Evolutionary conservation across 2,888 invertebrate species (phyloP).

Genomic region (Perdita meconis): DNA sequence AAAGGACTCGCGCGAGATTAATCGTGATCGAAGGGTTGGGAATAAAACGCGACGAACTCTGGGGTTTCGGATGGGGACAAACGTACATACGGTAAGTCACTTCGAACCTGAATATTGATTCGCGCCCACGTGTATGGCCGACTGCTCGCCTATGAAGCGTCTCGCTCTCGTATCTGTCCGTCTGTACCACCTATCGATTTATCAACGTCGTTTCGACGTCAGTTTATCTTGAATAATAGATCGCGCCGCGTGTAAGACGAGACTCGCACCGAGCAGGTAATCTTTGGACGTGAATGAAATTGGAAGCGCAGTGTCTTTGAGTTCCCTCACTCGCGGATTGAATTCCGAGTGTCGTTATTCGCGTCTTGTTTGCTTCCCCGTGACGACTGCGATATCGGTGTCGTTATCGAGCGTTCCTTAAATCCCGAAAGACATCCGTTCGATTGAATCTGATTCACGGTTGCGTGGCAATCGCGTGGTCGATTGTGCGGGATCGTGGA

Average conservation of each 20-base stretch:
- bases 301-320: not conserved
- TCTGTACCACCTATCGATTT: slow-evolving; percentile 24
- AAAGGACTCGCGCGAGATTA: not conserved
- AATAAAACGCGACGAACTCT: slow-evolving; percentile 17
- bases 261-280: not conserved
- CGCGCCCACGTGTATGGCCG: not conserved
- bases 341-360: not conserved
- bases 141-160: slow-evolving; percentile 39
- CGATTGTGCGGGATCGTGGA: not conserved
- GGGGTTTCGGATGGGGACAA: too few species aligned
- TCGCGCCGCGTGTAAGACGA: not conserved
- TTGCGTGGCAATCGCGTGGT: not conserved
- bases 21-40: slow-evolving; percentile 27
- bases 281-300: too few species aligned
- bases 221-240: too few species aligned
- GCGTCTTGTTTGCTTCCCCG: not conserved
- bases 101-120: slow-evolving; percentile 58
- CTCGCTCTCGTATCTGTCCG: slow-evolving; percentile 52
- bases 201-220: not conserved
- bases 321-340: not conserved
- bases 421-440: not conserved
- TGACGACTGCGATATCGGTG: not conserved
- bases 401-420: not conserved
- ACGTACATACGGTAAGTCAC: slow-evolving; percentile 11
- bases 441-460: not conserved